These are phyloP conservation scores for Onchidella celtica DNA, from an alignment of 2,888 invertebrate species.

Conservation along the genomic window DNA sequence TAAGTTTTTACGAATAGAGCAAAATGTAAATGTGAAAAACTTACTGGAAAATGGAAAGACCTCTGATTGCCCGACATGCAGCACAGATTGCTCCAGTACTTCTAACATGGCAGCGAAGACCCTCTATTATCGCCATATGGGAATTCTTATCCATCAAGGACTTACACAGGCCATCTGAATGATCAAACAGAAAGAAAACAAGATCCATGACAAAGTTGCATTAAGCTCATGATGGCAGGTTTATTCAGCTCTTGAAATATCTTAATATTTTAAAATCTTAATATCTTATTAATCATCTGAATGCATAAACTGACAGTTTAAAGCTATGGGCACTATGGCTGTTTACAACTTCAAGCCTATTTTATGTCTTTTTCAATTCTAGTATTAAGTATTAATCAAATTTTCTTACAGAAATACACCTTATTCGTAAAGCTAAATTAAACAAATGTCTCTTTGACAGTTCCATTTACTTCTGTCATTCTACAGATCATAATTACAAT, in stretches of 20 bases:
- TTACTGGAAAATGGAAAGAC: slow-evolving; percentile 72
- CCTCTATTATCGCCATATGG: slow-evolving; percentile 68
- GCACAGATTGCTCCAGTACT: slow-evolving; percentile 57
- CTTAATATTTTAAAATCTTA: neutral
- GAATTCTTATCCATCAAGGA: slow-evolving; percentile 71
- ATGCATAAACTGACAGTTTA: neutral
- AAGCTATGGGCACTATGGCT: no score
- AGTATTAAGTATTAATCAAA: no score
- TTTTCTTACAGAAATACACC: no score
- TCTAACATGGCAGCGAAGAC: slow-evolving; percentile 58
- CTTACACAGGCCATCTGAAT: slow-evolving; percentile 64
- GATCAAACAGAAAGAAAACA: no score
- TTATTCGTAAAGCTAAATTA: no score
- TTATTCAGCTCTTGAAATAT: neutral
- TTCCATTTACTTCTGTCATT: no score
- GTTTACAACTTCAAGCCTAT: no score
- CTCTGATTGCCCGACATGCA: slow-evolving; percentile 66
- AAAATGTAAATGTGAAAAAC: no score
- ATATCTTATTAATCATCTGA: neutral
- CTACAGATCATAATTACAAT: no score
- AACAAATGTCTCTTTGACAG: no score
- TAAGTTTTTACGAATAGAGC: no score
- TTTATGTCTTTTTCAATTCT: no score
- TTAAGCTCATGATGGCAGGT: neutral
- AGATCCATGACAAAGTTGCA: neutral